phyloP scores from a whole-genome alignment of 2,888 invertebrate species.

The Kuschelorhynchus macadamiae region DNA sequence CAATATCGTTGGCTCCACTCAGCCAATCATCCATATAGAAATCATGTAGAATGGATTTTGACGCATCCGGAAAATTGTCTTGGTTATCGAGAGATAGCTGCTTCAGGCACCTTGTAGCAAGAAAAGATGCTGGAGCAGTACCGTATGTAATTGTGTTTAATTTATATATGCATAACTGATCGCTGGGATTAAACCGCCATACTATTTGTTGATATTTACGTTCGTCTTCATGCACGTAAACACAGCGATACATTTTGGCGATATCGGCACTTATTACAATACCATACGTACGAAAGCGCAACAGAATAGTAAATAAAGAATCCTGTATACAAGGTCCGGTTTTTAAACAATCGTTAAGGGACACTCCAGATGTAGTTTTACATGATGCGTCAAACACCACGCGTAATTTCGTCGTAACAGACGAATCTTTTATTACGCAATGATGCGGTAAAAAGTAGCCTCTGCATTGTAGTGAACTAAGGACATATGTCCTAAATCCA shows the following conservation, averaged over 20 bases:
- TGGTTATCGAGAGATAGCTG: constrained; percentile 27
- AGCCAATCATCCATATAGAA: constrained; percentile 34
- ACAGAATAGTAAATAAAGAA: constrained; percentile 48
- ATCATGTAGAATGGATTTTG: constrained; percentile 3
- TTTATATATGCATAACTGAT: constrained; percentile 33
- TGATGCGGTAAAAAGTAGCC: too few species aligned
- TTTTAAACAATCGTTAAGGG: constrained; percentile 43
- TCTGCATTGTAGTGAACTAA: too few species aligned
- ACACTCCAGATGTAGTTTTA: constrained; percentile 24
- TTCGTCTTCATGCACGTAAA: constrained; percentile 45
- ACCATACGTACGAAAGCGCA: constrained; percentile 47
- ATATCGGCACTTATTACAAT: constrained; percentile 53
- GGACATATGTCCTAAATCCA: too few species aligned
- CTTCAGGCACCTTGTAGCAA: constrained; percentile 37
- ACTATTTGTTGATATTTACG: constrained; percentile 49
- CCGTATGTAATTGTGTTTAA: constrained; percentile 49
- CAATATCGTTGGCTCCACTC: not conserved
- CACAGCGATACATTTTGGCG: constrained; percentile 53
- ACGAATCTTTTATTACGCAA: too few species aligned
- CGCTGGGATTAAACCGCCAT: constrained; percentile 43
- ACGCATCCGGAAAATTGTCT: constrained; percentile 2
- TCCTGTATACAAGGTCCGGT: constrained; percentile 37
- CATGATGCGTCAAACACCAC: too few species aligned
- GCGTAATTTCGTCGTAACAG: constrained; percentile 4
- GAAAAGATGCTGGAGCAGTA: constrained; percentile 38